Percentiles rank a stretch among this genome's conserved stretches.
phyloP scores from a whole-genome alignment of 2,888 invertebrate species.

The Allacma fusca region DNA sequence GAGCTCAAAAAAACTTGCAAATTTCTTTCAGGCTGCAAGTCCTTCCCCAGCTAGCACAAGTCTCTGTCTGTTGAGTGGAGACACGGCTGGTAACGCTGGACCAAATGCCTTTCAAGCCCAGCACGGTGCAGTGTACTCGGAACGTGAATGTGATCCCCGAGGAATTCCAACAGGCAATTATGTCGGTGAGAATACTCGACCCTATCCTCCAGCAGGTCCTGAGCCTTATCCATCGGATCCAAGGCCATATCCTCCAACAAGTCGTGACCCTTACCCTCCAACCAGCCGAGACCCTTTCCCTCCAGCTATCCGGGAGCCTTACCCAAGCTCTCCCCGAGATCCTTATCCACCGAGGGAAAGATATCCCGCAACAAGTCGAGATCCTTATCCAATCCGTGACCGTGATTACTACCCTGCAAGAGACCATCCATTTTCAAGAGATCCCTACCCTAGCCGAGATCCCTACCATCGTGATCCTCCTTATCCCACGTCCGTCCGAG shows the following conservation, averaged over 20 bases:
- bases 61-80: conserved; percentile 64
- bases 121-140: conserved; percentile 64
- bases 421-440: conserved; percentile 55
- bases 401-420: conserved; percentile 59
- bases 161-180: conserved; percentile 49
- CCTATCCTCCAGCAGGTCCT: conserved; percentile 55
- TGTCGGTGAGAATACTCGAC: conserved; percentile 46
- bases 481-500: conserved; percentile 48
- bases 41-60: conserved; percentile 55
- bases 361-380: conserved; percentile 55
- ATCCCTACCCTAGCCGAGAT: conserved; percentile 59
- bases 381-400: conserved; percentile 56
- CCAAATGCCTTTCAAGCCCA: conserved; percentile 63
- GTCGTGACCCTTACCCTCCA: conserved; percentile 56
- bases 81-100: conserved; percentile 63
- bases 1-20: background rate
- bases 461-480: conserved; percentile 51
- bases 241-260: conserved; percentile 55
- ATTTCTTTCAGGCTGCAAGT: conserved; percentile 10
- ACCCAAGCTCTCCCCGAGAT: conserved; percentile 49
- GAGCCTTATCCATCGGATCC: conserved; percentile 57
- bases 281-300: conserved; percentile 59
- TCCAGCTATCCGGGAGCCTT: conserved; percentile 58
- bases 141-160: conserved; percentile 62
- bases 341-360: conserved; percentile 51